These are phyloP conservation scores for Tineola bisselliella DNA, from an alignment of 2,888 invertebrate genomes.

Conservation along the genomic window DNA sequence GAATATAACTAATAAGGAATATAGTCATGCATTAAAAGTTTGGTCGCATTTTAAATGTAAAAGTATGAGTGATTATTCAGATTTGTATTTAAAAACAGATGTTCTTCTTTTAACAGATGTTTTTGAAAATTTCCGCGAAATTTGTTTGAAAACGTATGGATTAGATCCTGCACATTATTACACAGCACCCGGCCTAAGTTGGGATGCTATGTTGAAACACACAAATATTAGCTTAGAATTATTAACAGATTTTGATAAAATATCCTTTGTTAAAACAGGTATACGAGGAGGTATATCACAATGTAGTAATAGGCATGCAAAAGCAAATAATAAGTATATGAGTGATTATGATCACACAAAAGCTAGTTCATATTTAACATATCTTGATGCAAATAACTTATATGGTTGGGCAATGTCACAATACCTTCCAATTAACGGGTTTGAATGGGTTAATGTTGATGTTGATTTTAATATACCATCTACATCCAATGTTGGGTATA, in stretches of 20 bases:
- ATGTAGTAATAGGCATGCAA: slow-evolving; percentile 23
- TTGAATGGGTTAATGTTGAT: no score
- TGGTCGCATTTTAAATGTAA: slow-evolving; percentile 23
- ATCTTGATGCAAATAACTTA: slow-evolving; percentile 31
- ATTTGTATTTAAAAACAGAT: slow-evolving; percentile 28
- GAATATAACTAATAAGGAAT: slow-evolving; percentile 19
- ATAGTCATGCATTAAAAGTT: slow-evolving; percentile 22
- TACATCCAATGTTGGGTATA: slow-evolving; percentile 18
- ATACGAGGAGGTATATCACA: slow-evolving; percentile 20
- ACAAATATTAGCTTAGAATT: slow-evolving; percentile 20
- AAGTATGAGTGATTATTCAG: slow-evolving; percentile 25
- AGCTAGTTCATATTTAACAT: slow-evolving; percentile 23
- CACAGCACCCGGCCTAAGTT: slow-evolving; percentile 19
- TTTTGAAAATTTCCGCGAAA: slow-evolving; percentile 29
- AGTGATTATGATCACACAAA: slow-evolving; percentile 20
- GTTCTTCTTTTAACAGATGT: slow-evolving; percentile 27
- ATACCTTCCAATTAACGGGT: slow-evolving; percentile 23
- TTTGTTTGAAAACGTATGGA: no score
- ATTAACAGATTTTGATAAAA: slow-evolving; percentile 20
- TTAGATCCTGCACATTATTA: slow-evolving; percentile 17
- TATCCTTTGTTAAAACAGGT: slow-evolving; percentile 19
- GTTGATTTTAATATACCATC: slow-evolving; percentile 15
- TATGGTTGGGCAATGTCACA: slow-evolving; percentile 32
- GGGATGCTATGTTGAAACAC: slow-evolving; percentile 22
- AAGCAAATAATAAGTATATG: slow-evolving; percentile 28